Base-by-base conservation (phyloP, 2,113 vertebrate species). In the Fregata magnificens region DNA sequence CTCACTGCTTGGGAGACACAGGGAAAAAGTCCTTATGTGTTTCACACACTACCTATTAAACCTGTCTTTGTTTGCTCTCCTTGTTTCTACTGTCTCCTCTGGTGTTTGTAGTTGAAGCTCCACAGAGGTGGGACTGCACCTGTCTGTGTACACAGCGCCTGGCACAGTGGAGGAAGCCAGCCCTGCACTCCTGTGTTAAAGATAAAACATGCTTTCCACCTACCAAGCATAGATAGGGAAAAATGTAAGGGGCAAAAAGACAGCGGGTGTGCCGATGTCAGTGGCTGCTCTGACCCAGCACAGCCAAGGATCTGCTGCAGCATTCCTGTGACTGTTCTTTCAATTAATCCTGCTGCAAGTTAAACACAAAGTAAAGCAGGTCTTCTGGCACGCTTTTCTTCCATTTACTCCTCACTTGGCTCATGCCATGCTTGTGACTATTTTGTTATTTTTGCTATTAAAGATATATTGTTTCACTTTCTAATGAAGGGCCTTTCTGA, bases 201-300 rank as follows among this genome's bases (percentile, higher is more conserved):
- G 28, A 40, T 31, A 52, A 81, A 67, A 65, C 2, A 26, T 6
- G 1, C 13, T 80, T 83, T 59, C 52, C 63, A 32, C 6, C 21
- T 52, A n/a, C 10, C 4, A 36, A 56, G 6, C 12, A 34, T 0
- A 65, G 25, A 66, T 1, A 56, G 3, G 8, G 25, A 31, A 85
- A 83, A 82, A 82, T 7, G 2, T 45, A 63, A 63, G 17, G 19
- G 38, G 7, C 31, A 77, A 70, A 86, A 61, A n/a, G 32, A 29
- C 24, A 67, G n/a, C 5, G 2, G 24, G 22, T 31, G 4, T 1
- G 4, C 5, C 2, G 1, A 7, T 6, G 5, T 36, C 4, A 2
- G 40, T 63, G 58, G 11, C 25, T 0, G 0, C 10, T 73, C 4
- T 26, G n/a, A 76, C 12, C 29, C 31, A 80, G 34, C 44, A 53